Evolutionary conservation across 2,113 vertebrate genomes (phyloP), one percentile per base, ranked within the genome.

Genomic region (Tinamus guttatus): DNA sequence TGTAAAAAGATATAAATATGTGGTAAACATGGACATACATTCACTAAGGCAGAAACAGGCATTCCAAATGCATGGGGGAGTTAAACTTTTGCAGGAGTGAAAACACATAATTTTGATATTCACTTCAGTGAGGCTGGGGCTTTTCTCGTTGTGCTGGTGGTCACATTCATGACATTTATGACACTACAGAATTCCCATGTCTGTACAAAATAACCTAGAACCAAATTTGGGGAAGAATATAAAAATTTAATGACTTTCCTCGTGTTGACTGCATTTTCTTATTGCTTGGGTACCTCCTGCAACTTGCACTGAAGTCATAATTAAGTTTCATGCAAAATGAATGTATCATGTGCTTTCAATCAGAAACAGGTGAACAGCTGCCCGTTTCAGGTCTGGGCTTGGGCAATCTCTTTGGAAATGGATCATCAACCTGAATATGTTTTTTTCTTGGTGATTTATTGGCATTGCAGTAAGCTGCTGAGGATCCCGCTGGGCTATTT

Each of bases 381-480:
- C n/a, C 22, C 51, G 45, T 24, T 70, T 70, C 68, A 70, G 45
- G 68, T 24, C 45, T 51, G 45, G 32, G n/a, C 24, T 36, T 70
- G 49, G 68, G 41, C 16, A 58, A 18, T 10, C 16, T 58, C 14
- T 56, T 56, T 56, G 54, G 54, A 58, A 58, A 58, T 58, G 54
- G 54, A 58, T 58, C 54, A 32, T 32, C 54, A 58, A 17, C 22
- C 69, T 11, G 49, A 74, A 32, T 15, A 19, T 70, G 40, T 75
- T 9, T 24, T 71, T 40, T 28, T 51, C 18, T 4, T 51, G 58
- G 27, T 18, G n/a, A 49, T 49, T 11, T 21, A 11, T 36, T 63
- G 64, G 41, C 34, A 68, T 0, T 0, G 49, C 69, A 40, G 16
- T 1, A 4, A 79, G 54, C 19, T 15, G 6, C 58, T 36, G 49